Evolutionary conservation across 2,888 invertebrate species (phyloP), one percentile per base, ranked within the genome.

Genomic region (Monochamus alternatus): DNA sequence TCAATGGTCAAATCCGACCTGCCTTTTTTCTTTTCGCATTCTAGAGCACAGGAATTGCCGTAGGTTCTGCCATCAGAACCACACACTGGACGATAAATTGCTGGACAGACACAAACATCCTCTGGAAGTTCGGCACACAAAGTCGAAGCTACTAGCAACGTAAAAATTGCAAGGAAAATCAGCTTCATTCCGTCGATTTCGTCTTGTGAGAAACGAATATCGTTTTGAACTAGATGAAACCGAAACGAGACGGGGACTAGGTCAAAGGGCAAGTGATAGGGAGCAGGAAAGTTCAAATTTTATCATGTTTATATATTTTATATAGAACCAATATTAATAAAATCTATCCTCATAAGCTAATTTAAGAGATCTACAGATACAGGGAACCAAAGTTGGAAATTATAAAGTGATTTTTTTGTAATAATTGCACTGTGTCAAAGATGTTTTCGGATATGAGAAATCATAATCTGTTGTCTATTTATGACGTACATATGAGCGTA

Each of bases 11-110:
- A 31, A 68, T 43, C 52, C 4, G 59, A 14, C 31, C 14, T 8
- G 5, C 69, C 67, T 62, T 58, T 74, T 47, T 70, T 51, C 43
- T 47, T 60, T 32, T 60, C 58, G 32, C 71, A 71, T 5, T 62
- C 44, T 51, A 71, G n/a, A 12, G 22, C 43, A 55, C 71, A 71
- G 14, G 63, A 31, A 12, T 71, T 71, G 47, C 12, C 32, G 65
- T 64, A 72, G 22, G 72, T 72, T 47, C 8, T 72, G 9, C 64
- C 72, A 32, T 72, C 64, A 10, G 72, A 72, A 10, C 64, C 72
- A 47, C 72, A 72, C 4, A 72, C 58, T 14, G 72, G 72, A 2
- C 59, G 52, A n/a, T 60, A 60, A 5, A 64, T 1, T 14, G 22
- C 32, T 9, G 63, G 64, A n/a, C 72, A 72, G 4, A 72, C 3